Conservation (phyloP, 2,113 vertebrate genomes). For the Pongo abelii region DNA sequence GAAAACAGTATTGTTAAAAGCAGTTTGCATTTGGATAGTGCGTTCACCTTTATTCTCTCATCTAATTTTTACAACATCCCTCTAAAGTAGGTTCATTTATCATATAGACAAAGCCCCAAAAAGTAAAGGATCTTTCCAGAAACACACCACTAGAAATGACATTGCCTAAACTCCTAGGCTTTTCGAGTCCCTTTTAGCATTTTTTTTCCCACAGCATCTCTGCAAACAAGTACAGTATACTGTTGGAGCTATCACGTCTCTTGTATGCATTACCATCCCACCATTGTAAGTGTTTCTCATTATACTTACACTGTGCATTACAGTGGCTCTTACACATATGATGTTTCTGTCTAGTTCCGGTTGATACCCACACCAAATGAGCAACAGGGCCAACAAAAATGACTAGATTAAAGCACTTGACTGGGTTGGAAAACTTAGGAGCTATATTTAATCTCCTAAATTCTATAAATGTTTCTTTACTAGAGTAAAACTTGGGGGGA, state of each 20-base stretch:
- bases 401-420: background rate
- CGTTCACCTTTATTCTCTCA: background rate
- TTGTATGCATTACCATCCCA: fast-evolving
- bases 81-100: background rate
- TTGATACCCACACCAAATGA: background rate
- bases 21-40: background rate
- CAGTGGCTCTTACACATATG: fast-evolving
- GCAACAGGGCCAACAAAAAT: background rate
- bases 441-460: constrained; percentile 12
- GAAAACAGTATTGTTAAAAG: background rate
- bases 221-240: background rate
- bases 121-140: background rate
- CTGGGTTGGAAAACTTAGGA: background rate
- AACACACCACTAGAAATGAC: background rate
- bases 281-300: background rate
- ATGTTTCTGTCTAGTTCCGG: background rate
- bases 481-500: background rate
- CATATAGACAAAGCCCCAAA: background rate
- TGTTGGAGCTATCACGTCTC: background rate
- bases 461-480: background rate
- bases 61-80: background rate
- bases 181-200: background rate
- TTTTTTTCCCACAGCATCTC: background rate
- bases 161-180: background rate
- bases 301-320: background rate